Evolutionary conservation across 2,888 invertebrate species (phyloP).

Genomic region (Anodontia alba): DNA sequence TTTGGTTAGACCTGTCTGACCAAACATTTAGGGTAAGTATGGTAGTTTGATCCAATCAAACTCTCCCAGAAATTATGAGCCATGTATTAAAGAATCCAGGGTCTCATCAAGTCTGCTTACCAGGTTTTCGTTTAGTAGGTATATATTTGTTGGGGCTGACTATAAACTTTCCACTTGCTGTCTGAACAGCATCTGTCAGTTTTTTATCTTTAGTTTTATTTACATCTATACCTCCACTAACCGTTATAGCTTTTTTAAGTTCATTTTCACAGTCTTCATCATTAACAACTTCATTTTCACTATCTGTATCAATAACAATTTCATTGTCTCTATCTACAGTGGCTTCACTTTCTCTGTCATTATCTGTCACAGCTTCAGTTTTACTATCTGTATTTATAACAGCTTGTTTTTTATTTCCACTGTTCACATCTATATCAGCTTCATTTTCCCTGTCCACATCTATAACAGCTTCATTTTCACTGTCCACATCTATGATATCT

Average conservation of each 20-base stretch:
- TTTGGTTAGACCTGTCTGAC: no score
- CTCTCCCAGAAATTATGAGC: no score
- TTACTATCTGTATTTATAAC: background rate
- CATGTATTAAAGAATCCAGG: no score
- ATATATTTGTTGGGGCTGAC: conserved; percentile 18
- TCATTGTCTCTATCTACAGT: background rate
- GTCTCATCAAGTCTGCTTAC: no score
- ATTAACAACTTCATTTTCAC: conserved; percentile 19
- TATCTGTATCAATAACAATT: background rate
- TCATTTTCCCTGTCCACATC: background rate
- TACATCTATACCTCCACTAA: background rate
- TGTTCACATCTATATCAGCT: background rate
- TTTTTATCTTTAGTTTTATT: background rate
- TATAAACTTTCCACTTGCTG: conserved; percentile 53
- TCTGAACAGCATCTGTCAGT: conserved; percentile 30
- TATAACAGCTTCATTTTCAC: background rate
- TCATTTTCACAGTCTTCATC: background rate
- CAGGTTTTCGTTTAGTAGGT: background rate
- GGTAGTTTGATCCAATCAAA: no score
- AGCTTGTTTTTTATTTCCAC: background rate
- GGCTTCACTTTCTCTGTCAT: background rate
- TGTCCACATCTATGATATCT: background rate
- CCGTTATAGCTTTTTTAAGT: background rate
- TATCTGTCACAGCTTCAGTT: conserved; percentile 10
- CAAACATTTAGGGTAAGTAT: no score